Evolutionary conservation across 2,888 invertebrate genomes (phyloP).

Genomic region (Oligia strigilis): DNA sequence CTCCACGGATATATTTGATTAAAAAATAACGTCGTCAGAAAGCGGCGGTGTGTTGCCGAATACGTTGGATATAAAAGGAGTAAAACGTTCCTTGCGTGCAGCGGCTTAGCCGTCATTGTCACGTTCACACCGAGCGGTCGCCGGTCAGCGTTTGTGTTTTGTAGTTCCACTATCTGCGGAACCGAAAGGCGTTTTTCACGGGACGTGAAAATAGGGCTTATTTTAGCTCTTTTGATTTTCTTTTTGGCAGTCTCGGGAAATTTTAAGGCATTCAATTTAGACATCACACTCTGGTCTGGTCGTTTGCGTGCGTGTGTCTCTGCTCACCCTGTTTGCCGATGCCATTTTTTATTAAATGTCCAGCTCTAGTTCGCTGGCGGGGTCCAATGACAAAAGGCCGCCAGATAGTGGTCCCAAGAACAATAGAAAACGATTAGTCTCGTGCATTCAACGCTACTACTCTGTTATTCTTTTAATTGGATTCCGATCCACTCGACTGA

Average conservation of each 20-base stretch:
- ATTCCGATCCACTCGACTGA: slow-evolving; percentile 69
- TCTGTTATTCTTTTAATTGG: slow-evolving; percentile 85
- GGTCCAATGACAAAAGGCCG: slow-evolving; percentile 78
- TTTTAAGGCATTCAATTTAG: slow-evolving; percentile 66
- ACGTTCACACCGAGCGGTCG: slow-evolving; percentile 79
- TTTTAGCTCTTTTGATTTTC: slow-evolving; percentile 56
- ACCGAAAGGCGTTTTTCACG: slow-evolving; percentile 75
- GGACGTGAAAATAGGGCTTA: slow-evolving; percentile 66
- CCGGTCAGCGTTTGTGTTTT: slow-evolving; percentile 81
- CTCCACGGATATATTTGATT: slow-evolving; percentile 91
- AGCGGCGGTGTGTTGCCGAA: slow-evolving; percentile 81
- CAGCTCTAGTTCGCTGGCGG: slow-evolving; percentile 80
- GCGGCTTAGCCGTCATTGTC: slow-evolving; percentile 89
- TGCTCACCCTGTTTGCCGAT: slow-evolving; percentile 75
- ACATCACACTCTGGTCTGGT: slow-evolving; percentile 58
- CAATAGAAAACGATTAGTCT: slow-evolving; percentile 86
- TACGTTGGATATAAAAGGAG: slow-evolving; percentile 84
- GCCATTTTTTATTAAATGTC: slow-evolving; percentile 84
- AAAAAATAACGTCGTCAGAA: slow-evolving; percentile 91
- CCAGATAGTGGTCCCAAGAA: slow-evolving; percentile 85
- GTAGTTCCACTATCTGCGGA: slow-evolving; percentile 85
- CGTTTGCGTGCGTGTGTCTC: slow-evolving; percentile 54
- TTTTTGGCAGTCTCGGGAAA: slow-evolving; percentile 64
- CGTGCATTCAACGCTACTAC: slow-evolving; percentile 73
- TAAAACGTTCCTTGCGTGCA: slow-evolving; percentile 82